Percentiles rank a stretch among this genome's conserved stretches.
These are phyloP conservation scores for Drosophila micromelanica DNA, from an alignment of 1,140 invertebrate genomes.

Conservation along the genomic window DNA sequence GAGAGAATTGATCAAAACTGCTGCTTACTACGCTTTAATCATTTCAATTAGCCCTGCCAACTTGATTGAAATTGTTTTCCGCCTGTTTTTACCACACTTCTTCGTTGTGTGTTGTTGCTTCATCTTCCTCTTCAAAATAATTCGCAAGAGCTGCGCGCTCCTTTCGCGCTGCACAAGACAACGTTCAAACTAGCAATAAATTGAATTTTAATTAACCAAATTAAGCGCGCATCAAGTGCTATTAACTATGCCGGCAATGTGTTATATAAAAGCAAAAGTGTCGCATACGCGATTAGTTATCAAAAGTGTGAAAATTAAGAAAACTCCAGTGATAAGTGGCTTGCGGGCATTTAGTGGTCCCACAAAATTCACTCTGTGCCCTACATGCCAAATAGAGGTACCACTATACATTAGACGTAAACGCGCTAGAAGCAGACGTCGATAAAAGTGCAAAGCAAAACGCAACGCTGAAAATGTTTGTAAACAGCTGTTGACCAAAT, in stretches of 20 bases:
- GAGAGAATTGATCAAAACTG: background rate
- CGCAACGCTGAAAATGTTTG: constrained; percentile 63
- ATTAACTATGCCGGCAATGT: constrained; percentile 22
- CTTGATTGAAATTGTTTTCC: background rate
- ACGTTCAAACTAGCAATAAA: constrained; percentile 43
- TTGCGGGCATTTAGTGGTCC: constrained; percentile 64
- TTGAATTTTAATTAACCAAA: constrained; percentile 9
- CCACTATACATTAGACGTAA: constrained; percentile 76
- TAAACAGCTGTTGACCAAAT: constrained; percentile 50
- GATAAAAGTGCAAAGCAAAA: constrained; percentile 71
- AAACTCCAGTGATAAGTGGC: constrained; percentile 69
- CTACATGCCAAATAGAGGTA: constrained; percentile 73
- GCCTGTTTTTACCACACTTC: constrained; percentile 22
- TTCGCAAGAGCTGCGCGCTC: constrained; percentile 47
- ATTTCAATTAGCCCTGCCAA: constrained; percentile 23
- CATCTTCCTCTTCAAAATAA: constrained; percentile 50
- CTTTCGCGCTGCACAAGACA: constrained; percentile 51
- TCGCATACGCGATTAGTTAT: constrained; percentile 5
- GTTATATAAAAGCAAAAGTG: constrained; percentile 11
- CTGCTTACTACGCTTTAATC: background rate
- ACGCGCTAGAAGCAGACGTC: constrained; percentile 54
- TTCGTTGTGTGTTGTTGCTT: constrained; percentile 48
- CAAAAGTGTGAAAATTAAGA: constrained; percentile 50
- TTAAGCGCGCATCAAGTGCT: constrained; percentile 9
- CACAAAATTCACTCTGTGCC: constrained; percentile 40